A percentile compares a stretch with the other conserved stretches of the same genome.
phyloP scores from a whole-genome alignment of 2,888 invertebrate species.

The Drosophila meridionalis region DNA sequence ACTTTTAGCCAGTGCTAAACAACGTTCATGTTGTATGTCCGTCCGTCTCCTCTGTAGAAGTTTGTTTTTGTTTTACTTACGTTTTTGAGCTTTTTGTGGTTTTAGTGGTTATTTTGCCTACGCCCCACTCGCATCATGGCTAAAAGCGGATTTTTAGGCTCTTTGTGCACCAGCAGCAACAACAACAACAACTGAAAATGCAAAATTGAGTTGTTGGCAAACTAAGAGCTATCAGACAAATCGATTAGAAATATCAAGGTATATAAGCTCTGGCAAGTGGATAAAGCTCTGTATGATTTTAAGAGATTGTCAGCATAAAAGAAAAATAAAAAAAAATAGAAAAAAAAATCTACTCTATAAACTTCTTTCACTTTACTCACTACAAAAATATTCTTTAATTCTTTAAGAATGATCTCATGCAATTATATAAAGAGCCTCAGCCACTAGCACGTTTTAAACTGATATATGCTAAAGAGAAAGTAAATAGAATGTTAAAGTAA shows the following conservation, averaged over 20 bases:
- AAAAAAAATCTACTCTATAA: background rate
- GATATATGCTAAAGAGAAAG: slow-evolving; percentile 9
- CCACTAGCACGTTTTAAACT: slow-evolving; percentile 3
- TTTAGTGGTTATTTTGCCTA: slow-evolving; percentile 28
- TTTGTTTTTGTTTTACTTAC: slow-evolving; percentile 66
- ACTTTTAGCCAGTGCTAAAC: slow-evolving; percentile 44
- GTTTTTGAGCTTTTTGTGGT: slow-evolving; percentile 69
- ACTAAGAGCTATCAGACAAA: slow-evolving; percentile 19
- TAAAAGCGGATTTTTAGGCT: slow-evolving; percentile 33
- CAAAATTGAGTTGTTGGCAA: slow-evolving; percentile 15
- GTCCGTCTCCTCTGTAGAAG: slow-evolving; percentile 39
- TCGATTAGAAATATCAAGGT: slow-evolving; percentile 15
- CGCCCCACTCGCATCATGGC: slow-evolving; percentile 29
- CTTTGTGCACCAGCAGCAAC: slow-evolving; percentile 28
- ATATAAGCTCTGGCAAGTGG: too few species aligned
- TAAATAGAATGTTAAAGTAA: background rate
- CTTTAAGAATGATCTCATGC: background rate
- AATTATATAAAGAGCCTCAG: background rate
- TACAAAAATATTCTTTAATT: too few species aligned
- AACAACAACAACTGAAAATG: slow-evolving; percentile 7
- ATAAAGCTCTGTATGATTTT: background rate
- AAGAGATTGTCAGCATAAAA: background rate
- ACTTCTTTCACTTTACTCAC: background rate
- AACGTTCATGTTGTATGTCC: slow-evolving; percentile 35
- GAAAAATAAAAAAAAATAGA: background rate